phyloP scores from a whole-genome alignment of 2,888 invertebrate genomes.

The Odontocolon sp. region DNA sequence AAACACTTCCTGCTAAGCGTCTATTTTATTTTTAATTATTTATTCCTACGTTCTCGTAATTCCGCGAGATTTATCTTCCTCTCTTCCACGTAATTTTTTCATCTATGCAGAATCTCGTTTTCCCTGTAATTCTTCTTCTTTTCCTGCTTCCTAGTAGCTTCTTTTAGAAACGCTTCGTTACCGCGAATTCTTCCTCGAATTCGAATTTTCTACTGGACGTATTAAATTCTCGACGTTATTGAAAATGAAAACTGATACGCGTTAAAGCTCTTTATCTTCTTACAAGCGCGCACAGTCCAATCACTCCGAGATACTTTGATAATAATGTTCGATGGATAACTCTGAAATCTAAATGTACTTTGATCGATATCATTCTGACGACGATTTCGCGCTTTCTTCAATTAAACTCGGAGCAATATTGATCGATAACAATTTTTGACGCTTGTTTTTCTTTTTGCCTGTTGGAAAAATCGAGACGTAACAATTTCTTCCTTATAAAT shows the following conservation, averaged over 20 bases:
- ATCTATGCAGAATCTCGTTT: no score
- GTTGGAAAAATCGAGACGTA: no score
- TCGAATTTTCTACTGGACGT: no score
- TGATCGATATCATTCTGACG: conserved; percentile 36
- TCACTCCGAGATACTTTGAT: conserved; percentile 23
- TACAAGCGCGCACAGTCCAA: not conserved
- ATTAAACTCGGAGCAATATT: no score
- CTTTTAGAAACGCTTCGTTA: not conserved
- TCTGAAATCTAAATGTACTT: not conserved
- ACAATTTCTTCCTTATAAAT: no score
- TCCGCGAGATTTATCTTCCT: no score
- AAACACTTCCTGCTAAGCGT: not conserved
- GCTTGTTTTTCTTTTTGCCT: no score
- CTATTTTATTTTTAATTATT: not conserved
- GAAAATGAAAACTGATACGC: not conserved
- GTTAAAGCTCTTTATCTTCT: not conserved
- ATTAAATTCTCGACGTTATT: not conserved
- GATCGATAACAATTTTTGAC: no score
- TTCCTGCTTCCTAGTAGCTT: not conserved
- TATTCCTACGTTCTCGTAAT: no score
- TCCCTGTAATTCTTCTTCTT: not conserved
- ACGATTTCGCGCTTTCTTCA: no score
- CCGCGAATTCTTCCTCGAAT: no score
- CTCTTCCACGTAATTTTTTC: no score
- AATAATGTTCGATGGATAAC: conserved; percentile 13